These are phyloP conservation scores for Calypte anna DNA, from an alignment of 2,113 vertebrate species.

Conservation along the genomic window DNA sequence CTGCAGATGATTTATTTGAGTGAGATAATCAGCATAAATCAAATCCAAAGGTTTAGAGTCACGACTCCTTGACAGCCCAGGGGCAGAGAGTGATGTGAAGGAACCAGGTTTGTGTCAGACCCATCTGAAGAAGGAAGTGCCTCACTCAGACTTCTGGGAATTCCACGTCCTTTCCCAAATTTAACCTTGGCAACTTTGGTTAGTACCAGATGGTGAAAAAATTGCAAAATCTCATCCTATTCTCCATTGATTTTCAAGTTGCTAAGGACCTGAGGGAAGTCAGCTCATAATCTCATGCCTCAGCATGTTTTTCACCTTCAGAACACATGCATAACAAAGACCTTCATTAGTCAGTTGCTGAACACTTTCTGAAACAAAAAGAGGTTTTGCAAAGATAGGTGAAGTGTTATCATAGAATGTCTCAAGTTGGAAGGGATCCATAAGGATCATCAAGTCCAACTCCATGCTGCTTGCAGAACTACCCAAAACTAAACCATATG, in stretches of 20 bases:
- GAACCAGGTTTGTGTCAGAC: background rate
- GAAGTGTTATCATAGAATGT: too few relatives aligned
- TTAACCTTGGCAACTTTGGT: background rate
- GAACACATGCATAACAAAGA: background rate
- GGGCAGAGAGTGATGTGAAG: background rate
- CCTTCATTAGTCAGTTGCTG: background rate
- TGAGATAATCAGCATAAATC: background rate
- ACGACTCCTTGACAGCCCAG: fast-evolving
- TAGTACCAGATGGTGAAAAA: background rate
- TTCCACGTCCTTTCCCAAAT: background rate
- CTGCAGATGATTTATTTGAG: background rate
- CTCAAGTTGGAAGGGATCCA: too few relatives aligned
- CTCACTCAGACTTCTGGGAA: background rate
- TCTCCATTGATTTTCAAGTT: background rate
- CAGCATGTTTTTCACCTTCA: background rate
- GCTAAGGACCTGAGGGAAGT: background rate
- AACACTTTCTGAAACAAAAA: background rate
- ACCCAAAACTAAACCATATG: too few relatives aligned
- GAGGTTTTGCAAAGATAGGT: background rate
- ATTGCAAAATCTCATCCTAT: background rate
- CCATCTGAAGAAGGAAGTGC: background rate
- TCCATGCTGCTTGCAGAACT: too few relatives aligned
- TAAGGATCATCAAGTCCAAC: too few relatives aligned
- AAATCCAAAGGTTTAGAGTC: background rate
- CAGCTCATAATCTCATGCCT: background rate